Evolutionary conservation across 53 echinoderm and acorn worm genomes (phyloP), one percentile per base, ranked within the genome.

Genomic region (Hippasteria phrygiana): DNA sequence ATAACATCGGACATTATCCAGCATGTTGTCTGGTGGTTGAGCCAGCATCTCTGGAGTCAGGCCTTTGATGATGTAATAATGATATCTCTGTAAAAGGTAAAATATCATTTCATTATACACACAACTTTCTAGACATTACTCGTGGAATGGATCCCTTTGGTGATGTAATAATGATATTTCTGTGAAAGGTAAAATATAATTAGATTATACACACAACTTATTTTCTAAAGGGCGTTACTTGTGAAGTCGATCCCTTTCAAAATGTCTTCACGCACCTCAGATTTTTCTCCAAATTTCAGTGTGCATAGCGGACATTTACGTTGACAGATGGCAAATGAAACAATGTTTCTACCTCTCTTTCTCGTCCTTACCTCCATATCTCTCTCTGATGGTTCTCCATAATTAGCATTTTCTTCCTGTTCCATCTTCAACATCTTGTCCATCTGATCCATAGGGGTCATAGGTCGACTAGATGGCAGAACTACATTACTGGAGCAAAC

Each of bases 21-120:
- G 96, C 95, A 94, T 95, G 88, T 80, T 59, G 36, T 73, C 47
- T 45, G 97, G 93, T 6, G 95, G 95, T 16, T 81, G 28, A 24
- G 98, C 98, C 26, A 98, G 84, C 98, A 98, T 98, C 55, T 53
- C 59, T 34, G 73, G 79, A 27, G 92, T 75, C 40, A 98, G 87
- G 26, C 98, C 98, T 73, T 93, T 93, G 24, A 88, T 92, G 88
- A 98, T 98, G 95, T 98, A 98, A 88, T 94, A 98, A 79, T 94
- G 71, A 80, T 98, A 98, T 41, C 98, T 90, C 98, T 98, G 93
- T 59, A 51, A 69, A 79, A 18, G 33, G 24, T 51, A 88, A 53
- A 54, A 54, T 16, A 16, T 54, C 16, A 54, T 17, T 16, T 54
- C n/a, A n/a, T n/a, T n/a, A n/a, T n/a, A n/a, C n/a, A n/a, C n/a